Evolutionary conservation across 1,140 invertebrate genomes (phyloP), one percentile per base, ranked within the genome.

Genomic region (Araneus ventricosus): DNA sequence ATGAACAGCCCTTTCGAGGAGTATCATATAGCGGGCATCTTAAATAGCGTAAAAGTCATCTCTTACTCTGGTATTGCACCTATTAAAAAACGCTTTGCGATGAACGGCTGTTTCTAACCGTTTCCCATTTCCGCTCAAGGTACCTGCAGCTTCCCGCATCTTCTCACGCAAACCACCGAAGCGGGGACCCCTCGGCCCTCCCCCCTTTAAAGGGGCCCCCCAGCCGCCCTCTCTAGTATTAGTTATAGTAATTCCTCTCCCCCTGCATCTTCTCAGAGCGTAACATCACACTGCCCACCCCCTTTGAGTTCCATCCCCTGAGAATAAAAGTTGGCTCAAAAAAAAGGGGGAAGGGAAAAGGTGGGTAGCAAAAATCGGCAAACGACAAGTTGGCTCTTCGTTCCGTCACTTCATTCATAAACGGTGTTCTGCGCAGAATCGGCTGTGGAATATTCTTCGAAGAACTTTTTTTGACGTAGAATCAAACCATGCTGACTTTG

Each of bases 111-210:
- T 67, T 52, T 34, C 34, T 93, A 93, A 93, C 91, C 59, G 84
- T 93, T 75, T 67, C 91, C 85, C 91, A 87, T 93, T 93, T 93
- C 91, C 91, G 91, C 85, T 67, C 80, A 52, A 30, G 57, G 84
- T 92, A 92, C 90, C 90, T 92, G 90, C 90, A 82, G 90, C 45
- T 45, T 41, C 63, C 84, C 30, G 45, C 63, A 88, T 88, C 91
- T 93, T 93, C 92, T 93, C 92, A 93, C 92, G 92, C 85, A 82
- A 89, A 88, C 87, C 85, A 93, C 86, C 87, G 92, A 93, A 93
- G 67, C 92, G 41, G 30, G 61, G 24, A 39, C 87, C 59, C 87
- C 86, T 70, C 80, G 86, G 10, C 86, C 75, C 67, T 67, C 80
- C 80, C 79, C 52, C 57, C 30, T 39, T 84, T 14, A 59, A 86